Conservation (phyloP, 2,113 vertebrate species). For the Oryzias woworae region DNA sequence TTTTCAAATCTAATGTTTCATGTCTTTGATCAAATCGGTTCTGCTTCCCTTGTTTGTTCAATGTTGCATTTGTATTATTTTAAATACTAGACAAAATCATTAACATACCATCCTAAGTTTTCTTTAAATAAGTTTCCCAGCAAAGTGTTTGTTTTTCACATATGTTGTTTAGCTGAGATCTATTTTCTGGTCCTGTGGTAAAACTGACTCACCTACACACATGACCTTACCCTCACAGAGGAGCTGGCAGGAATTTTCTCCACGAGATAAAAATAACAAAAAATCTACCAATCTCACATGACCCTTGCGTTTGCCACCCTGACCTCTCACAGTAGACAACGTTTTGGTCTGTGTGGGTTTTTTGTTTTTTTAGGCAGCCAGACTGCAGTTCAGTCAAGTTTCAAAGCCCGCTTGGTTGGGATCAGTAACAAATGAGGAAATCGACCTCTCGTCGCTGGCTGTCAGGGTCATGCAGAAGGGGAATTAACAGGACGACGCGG, state of each 20-base stretch:
- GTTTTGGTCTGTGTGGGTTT: conserved; percentile 31
- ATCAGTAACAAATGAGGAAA: conserved; percentile 60
- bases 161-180: conserved; percentile 38
- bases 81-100: conserved; percentile 5
- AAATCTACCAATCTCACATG: conserved; percentile 62
- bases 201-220: conserved; percentile 50
- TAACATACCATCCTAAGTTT: conserved; percentile 30
- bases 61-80: conserved; percentile 3
- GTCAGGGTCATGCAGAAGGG: conserved; percentile 45
- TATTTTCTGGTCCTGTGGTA: conserved; percentile 58
- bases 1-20: conserved; percentile 56
- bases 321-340: conserved; percentile 45
- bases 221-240: conserved; percentile 29
- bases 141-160: conserved; percentile 48
- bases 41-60: conserved; percentile 9
- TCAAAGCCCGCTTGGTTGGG: conserved; percentile 58
- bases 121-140: conserved; percentile 37
- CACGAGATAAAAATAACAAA: conserved; percentile 67
- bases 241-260: conserved; percentile 66
- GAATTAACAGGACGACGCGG: conserved; percentile 49
- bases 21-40: conserved; percentile 31
- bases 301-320: conserved; percentile 48
- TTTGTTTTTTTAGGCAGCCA: conserved; percentile 35
- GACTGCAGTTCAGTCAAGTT: conserved; percentile 44
- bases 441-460: conserved; percentile 36